Evolutionary conservation across 2,888 invertebrate species (phyloP), one percentile per base, ranked within the genome.

Genomic region (Colostygia pectinataria): DNA sequence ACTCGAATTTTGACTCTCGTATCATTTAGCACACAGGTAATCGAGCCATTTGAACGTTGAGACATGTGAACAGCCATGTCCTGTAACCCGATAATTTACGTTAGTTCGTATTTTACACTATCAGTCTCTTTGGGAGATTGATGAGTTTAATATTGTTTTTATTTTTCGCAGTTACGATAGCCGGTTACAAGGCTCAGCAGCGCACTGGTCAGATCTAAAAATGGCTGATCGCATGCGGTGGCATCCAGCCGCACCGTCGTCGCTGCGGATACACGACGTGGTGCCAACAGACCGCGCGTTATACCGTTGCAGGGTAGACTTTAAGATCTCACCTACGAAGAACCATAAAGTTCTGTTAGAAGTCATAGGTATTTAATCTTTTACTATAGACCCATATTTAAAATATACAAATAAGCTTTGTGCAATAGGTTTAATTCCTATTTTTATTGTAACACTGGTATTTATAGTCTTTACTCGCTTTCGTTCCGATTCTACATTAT

Each of bases 291-390:
- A 96, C 75, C 94, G 94, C 43, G 96, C 95, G 5, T 91, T 95
- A 61, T 96, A 96, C 80, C 91, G 95, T 50, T 96, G 96, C 78
- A 85, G 96, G 45, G 95, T 96, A 36, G 96, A 96, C 82, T 96
- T 95, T 82, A 92, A 93, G 65, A 92, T 93, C 61, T 95, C 95
- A 7, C 95, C 95, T 0, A 96, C 96, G 6, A 92, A 93, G 60
- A 95, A 96, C 76, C 92, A 93, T 50, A 93, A 94, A 68, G 93
- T 95, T 52, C 91, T 93, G 57, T 90, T 96, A 50, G 93, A 93
- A 59, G 93, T 96, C 49, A 94, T 96, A 63, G 94, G 96, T 96
- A 46, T 80, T 83, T 58, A 9, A 23, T 8, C 8, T 7, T 29
- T 31, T n/a, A n/a, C 7, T 14, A 23, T 6, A 6, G 1, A 1